A percentile compares a stretch with the other conserved stretches of the same genome.
Conservation (phyloP, 2,797 vertebrate genomes). For the Anguilla megastoma region DNA sequence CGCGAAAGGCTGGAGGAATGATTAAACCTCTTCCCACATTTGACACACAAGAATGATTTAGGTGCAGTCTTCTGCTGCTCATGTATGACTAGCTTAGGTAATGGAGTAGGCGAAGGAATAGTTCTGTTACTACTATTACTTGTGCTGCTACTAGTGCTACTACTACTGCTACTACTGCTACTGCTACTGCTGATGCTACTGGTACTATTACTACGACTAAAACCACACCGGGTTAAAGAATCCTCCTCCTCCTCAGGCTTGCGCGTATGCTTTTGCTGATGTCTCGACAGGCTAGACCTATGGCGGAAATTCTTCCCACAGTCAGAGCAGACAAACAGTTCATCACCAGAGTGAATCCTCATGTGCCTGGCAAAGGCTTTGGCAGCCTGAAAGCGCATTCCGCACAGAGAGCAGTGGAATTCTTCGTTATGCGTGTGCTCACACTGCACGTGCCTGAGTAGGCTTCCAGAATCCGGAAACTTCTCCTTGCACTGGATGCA, state of each 20-base stretch:
- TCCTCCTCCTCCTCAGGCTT: conserved; percentile 42
- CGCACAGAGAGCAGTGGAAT: not conserved
- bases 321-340: not conserved
- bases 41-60: conserved; percentile 57
- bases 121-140: not conserved
- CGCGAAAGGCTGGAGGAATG: conserved; percentile 70
- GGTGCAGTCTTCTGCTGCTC: conserved; percentile 68
- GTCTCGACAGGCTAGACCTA: conserved; percentile 68
- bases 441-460: not conserved
- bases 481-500: conserved; percentile 53
- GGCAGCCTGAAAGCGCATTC: not conserved
- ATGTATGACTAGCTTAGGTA: not conserved
- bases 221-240: not conserved
- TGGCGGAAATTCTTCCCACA: conserved; percentile 70
- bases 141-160: conserved; percentile 8
- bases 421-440: not conserved
- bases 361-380: not conserved
- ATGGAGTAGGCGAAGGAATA: not conserved
- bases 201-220: not conserved
- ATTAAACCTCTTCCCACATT: conserved; percentile 76
- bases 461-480: not conserved
- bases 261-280: conserved; percentile 64
- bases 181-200: not conserved
- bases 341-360: not conserved
- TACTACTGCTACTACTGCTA: not conserved